These are phyloP conservation scores for Galendromus occidentalis DNA, from an alignment of 1,140 invertebrate species.

Conservation along the genomic window DNA sequence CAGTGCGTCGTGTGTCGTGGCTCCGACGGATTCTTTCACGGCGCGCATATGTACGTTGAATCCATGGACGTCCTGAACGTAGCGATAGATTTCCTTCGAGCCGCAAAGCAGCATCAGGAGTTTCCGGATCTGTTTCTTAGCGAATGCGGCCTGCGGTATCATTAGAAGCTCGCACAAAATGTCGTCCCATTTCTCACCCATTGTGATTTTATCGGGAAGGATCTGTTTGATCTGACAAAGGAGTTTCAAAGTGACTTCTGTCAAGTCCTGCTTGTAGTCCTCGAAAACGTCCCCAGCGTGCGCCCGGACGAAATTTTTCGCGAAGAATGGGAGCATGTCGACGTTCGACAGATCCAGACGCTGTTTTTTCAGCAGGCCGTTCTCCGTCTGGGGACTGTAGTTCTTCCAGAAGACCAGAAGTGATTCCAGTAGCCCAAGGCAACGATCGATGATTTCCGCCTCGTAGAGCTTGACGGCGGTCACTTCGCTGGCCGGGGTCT, in stretches of 20 bases:
- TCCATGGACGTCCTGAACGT: slow-evolving; percentile 75
- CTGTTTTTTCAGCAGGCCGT: slow-evolving; percentile 53
- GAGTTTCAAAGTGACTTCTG: slow-evolving; percentile 77
- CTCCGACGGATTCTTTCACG: slow-evolving; percentile 32
- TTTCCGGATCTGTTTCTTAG: slow-evolving; percentile 53
- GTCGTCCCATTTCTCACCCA: slow-evolving; percentile 45
- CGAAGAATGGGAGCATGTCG: slow-evolving; percentile 87
- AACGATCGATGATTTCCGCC: slow-evolving; percentile 57
- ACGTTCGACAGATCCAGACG: slow-evolving; percentile 44
- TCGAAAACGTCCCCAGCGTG: slow-evolving; percentile 81
- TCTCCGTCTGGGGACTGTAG: slow-evolving; percentile 18
- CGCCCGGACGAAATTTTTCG: slow-evolving; percentile 72
- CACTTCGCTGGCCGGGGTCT: slow-evolving; percentile 33
- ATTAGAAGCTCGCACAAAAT: slow-evolving; percentile 91
- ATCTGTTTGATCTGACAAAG: slow-evolving; percentile 70
- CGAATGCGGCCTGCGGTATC: slow-evolving; percentile 40
- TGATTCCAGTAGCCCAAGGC: slow-evolving; percentile 52
- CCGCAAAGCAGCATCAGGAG: slow-evolving; percentile 78
- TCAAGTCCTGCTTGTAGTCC: slow-evolving; percentile 72
- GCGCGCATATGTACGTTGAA: slow-evolving; percentile 29
- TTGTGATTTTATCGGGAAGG: slow-evolving; percentile 21
- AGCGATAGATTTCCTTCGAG: slow-evolving; percentile 59
- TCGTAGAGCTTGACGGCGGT: slow-evolving; percentile 54
- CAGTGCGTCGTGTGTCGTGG: slow-evolving; percentile 30
- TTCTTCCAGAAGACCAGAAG: slow-evolving; percentile 62